Evolutionary conservation across 2,113 vertebrate species (phyloP).

Genomic region (Phrynocephalus versicolor): DNA sequence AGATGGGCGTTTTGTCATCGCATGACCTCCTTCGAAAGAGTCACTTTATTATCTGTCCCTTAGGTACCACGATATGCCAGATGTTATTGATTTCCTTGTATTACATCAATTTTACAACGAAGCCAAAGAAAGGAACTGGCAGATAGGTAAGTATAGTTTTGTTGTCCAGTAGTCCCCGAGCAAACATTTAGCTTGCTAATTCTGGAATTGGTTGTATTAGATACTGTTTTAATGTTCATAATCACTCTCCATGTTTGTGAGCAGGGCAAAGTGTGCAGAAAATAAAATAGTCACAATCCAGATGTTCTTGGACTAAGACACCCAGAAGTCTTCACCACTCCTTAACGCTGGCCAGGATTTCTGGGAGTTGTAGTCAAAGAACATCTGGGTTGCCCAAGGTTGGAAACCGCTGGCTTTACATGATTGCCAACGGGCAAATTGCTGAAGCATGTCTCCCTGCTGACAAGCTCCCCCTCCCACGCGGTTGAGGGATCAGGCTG

Average conservation of each 20-base stretch:
- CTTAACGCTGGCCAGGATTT: too few relatives aligned
- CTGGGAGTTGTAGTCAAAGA: too few relatives aligned
- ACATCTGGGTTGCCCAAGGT: too few relatives aligned
- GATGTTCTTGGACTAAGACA: too few relatives aligned
- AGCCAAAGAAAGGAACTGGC: constrained; percentile 97
- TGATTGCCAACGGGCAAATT: too few relatives aligned
- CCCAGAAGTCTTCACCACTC: too few relatives aligned
- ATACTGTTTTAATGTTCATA: neutral
- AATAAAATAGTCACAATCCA: neutral
- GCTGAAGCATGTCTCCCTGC: too few relatives aligned
- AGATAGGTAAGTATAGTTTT: constrained; percentile 80
- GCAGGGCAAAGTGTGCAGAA: neutral
- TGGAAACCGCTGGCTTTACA: too few relatives aligned
- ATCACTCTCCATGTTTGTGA: neutral
- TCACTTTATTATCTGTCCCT: constrained; percentile 21
- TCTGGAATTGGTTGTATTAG: neutral
- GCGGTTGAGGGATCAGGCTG: too few relatives aligned
- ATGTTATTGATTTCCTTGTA: constrained; percentile 98
- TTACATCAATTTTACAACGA: constrained; percentile 97
- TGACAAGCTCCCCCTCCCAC: too few relatives aligned
- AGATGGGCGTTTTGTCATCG: neutral
- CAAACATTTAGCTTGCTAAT: neutral
- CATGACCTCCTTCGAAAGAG: neutral
- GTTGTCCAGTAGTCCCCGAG: neutral
- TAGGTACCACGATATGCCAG: constrained; percentile 99